These are phyloP conservation scores for Agraylea sexmaculata DNA, from an alignment of 1,140 invertebrate genomes.

Conservation along the genomic window DNA sequence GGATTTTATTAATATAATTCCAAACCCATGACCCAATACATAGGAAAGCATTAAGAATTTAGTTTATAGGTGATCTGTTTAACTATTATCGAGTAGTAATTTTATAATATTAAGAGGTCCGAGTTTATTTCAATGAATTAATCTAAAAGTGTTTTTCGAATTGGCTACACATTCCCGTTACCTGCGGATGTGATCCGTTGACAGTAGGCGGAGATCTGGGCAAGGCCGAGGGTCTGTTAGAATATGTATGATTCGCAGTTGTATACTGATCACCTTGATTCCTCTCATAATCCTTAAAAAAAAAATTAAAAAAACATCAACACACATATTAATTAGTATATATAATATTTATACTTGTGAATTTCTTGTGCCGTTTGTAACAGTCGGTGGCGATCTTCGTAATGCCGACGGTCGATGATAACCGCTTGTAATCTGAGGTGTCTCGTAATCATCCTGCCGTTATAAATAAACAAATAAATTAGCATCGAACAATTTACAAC, in stretches of 20 bases:
- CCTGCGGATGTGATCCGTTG: too few species aligned
- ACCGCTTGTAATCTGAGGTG: background rate
- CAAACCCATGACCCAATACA: too few species aligned
- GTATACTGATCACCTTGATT: constrained; percentile 9
- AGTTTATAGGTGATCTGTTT: too few species aligned
- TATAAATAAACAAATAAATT: background rate
- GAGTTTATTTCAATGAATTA: too few species aligned
- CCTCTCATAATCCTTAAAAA: constrained; percentile 11
- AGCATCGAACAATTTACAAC: background rate
- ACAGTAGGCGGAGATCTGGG: constrained; percentile 18
- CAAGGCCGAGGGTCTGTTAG: constrained; percentile 15
- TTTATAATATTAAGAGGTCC: too few species aligned
- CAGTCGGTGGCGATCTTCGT: constrained; percentile 8
- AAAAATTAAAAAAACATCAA: background rate
- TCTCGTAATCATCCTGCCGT: constrained; percentile 15
- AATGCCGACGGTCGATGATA: constrained; percentile 7
- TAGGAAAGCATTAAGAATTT: too few species aligned
- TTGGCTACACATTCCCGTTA: too few species aligned
- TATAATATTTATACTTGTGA: background rate
- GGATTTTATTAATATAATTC: too few species aligned
- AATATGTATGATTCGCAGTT: constrained; percentile 9
- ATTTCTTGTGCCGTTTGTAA: constrained; percentile 9
- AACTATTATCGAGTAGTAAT: too few species aligned
- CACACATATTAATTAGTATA: background rate
- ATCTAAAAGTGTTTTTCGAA: too few species aligned